Conservation (phyloP, 2,113 vertebrate genomes). For the Nanorana parkeri region DNA sequence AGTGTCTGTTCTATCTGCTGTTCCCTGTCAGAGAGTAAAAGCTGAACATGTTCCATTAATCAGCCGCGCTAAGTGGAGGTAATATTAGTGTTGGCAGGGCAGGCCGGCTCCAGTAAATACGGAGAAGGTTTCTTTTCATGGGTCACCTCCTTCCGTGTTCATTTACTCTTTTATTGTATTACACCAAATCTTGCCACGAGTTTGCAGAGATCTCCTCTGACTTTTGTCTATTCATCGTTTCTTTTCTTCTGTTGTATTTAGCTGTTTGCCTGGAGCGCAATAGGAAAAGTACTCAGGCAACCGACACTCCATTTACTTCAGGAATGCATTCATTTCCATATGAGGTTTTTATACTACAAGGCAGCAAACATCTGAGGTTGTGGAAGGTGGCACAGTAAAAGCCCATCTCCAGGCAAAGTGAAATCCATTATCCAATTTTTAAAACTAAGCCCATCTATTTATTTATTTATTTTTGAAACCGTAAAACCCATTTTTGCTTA, state of each 20-base stretch:
- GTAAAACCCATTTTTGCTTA: no score
- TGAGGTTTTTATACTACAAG: no score
- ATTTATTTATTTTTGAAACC: no score
- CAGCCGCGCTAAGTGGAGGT: conserved; percentile 1
- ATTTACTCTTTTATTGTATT: conserved; percentile 1
- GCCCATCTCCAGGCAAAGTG: no score
- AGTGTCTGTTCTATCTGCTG: background rate
- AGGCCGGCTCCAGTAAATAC: conserved; percentile 3
- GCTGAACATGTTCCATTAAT: background rate
- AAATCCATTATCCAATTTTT: no score
- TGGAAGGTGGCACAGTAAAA: no score
- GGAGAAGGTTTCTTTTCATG: background rate
- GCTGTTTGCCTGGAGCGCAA: background rate
- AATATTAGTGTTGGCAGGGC: conserved; percentile 24
- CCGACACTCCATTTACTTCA: no score
- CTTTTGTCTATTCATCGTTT: background rate
- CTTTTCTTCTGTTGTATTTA: background rate
- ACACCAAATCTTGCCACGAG: background rate
- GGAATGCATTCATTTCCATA: no score
- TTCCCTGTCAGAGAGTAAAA: background rate
- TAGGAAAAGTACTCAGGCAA: no score
- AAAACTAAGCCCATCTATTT: no score
- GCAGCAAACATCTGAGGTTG: no score
- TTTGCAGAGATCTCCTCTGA: background rate
- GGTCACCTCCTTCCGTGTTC: background rate